phyloP scores from a whole-genome alignment of 2,113 vertebrate genomes.

The Cisticola juncidis region DNA sequence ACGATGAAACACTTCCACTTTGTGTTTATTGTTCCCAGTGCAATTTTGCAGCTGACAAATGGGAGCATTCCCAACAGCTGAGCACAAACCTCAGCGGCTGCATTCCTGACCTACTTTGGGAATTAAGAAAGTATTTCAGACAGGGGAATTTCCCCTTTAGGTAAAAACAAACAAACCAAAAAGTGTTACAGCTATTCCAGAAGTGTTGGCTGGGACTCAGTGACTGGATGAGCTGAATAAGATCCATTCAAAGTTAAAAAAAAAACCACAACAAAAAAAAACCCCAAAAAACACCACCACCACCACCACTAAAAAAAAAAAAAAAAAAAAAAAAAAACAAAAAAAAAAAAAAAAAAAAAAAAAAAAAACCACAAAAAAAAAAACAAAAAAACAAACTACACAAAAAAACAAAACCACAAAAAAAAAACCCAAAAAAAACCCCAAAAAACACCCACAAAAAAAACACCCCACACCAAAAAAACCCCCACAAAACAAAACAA shows the following conservation, averaged over 20 bases:
- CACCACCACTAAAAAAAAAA: too few relatives aligned
- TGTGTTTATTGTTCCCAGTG: neutral
- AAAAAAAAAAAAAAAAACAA: too few relatives aligned
- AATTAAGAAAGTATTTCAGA: neutral
- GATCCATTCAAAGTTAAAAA: neutral
- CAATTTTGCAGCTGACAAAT: neutral
- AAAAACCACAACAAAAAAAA: too few relatives aligned
- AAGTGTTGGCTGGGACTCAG: neutral
- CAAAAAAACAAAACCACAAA: too few relatives aligned
- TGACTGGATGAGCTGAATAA: fast-evolving
- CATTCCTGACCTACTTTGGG: conserved; percentile 48
- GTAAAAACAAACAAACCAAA: neutral
- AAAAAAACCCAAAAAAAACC: too few relatives aligned
- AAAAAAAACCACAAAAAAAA: too few relatives aligned
- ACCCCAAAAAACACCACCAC: too few relatives aligned
- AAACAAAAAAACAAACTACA: too few relatives aligned
- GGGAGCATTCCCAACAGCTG: conserved; percentile 3
- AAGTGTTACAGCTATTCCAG: neutral
- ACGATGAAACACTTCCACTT: neutral
- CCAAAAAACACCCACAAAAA: too few relatives aligned
- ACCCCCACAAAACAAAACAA: neutral
- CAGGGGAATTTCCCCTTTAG: neutral
- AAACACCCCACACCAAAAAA: too few relatives aligned
- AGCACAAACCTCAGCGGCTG: neutral
- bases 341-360: too few relatives aligned